Base-by-base conservation (phyloP, 2,888 invertebrate species). In the Drosophila monieri region DNA sequence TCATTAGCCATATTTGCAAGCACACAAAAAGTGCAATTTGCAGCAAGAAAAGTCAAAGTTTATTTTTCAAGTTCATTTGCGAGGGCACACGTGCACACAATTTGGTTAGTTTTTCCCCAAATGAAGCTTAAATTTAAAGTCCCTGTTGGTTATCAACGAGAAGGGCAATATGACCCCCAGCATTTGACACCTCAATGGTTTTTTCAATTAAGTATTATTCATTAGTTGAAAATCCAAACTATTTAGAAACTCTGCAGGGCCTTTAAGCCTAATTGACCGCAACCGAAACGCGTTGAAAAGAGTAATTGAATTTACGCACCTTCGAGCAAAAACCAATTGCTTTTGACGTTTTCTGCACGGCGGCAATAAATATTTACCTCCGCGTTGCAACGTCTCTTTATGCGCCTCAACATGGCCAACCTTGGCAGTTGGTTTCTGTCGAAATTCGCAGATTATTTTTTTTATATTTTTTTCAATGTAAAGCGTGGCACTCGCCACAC, bases 291-390 rank as follows among this genome's bases (percentile, higher is more conserved):
- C 35, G 4, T 12, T 35, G 15, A 21, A 35, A 6, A 21, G 35
- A 23, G 46, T 48, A 41, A 48, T 35, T 58, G 14, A 54, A 66
- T 59, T 53, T 37, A 8, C 14, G 18, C 15, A 35, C 6, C 23
- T 23, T 51, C 39, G 21, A 15, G 32, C 14, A 9, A 70, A 66
- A 59, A n/a, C 18, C 60, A 59, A 73, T 73, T 67, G 60, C 25
- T 58, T 55, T 72, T 73, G 73, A 62, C 51, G 67, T 56, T 72
- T 74, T 61, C 51, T 15, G 61, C 41, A 23, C 62, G 49, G 47
- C 14, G 65, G 25, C 56, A 73, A 78, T 72, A 80, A 77, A 83
- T 80, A 77, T 83, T 83, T 77, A 58, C 56, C 15, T 74, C 77
- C 54, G 58, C 46, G 18, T 25, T 41, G 51, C 65, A 58, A 12